A percentile compares a stretch with the other conserved stretches of the same genome.
These are phyloP conservation scores for Melangyna quadrimaculata DNA, from an alignment of 2,888 invertebrate species.

Conservation along the genomic window DNA sequence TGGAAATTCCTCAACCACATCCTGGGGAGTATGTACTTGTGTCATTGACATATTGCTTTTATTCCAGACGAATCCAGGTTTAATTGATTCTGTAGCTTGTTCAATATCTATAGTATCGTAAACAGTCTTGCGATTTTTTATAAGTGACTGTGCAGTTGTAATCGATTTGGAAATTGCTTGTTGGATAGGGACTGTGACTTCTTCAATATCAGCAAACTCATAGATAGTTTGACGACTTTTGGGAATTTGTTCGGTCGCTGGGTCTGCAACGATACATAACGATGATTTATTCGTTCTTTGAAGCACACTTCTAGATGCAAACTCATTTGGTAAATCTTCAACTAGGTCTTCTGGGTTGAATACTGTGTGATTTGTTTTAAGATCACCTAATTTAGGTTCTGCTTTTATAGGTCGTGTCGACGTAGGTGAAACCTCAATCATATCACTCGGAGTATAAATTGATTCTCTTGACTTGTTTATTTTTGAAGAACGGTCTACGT, in stretches of 20 bases:
- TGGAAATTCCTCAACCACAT: neutral
- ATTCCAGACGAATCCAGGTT: neutral
- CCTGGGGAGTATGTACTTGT: neutral
- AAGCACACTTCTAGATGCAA: neutral
- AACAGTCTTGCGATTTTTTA: neutral
- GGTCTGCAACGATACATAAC: neutral
- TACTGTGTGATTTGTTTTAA: neutral
- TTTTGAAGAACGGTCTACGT: neutral
- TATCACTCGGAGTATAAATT: conserved; percentile 19
- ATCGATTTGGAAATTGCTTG: neutral
- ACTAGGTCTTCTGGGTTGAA: neutral
- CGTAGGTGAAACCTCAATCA: conserved; percentile 36
- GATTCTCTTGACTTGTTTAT: conserved; percentile 5
- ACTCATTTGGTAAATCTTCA: neutral
- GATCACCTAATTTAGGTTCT: neutral
- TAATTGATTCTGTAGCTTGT: neutral
- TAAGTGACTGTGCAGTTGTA: neutral
- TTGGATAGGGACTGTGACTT: neutral
- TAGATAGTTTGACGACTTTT: conserved; percentile 2
- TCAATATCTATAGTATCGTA: neutral
- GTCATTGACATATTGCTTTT: neutral
- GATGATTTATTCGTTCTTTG: neutral
- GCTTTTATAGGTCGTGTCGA: neutral
- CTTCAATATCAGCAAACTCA: neutral
- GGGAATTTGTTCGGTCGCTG: neutral